A percentile compares a stretch with the other conserved stretches of the same genome.
Evolutionary conservation across 2,797 vertebrate genomes (phyloP).

Genomic region (Melopsittacus undulatus): DNA sequence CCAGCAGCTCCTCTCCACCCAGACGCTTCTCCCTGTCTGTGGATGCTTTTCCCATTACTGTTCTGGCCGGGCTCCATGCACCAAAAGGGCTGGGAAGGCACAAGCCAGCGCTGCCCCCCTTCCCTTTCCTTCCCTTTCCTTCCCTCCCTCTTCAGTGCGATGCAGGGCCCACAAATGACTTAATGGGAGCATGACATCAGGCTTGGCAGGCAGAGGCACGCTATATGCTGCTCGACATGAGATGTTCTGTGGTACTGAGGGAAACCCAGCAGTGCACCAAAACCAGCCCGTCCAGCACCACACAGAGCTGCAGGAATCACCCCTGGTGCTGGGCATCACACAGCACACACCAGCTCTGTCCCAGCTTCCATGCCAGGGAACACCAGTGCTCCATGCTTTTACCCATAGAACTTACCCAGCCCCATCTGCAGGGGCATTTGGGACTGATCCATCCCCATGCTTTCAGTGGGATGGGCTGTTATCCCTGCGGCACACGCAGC

Average conservation of each 20-base stretch:
- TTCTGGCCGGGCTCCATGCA: constrained; percentile 23
- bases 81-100: constrained; percentile 35
- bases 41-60: constrained; percentile 65
- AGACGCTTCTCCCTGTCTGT: background rate
- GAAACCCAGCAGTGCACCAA: background rate
- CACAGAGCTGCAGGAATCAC: background rate
- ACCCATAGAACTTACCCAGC: rapidly evolving
- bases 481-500: rapidly evolving
- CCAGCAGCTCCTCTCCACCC: background rate
- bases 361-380: background rate
- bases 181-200: constrained; percentile 75
- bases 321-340: background rate
- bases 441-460: background rate
- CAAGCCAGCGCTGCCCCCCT: background rate
- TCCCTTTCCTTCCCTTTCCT: background rate
- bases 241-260: background rate
- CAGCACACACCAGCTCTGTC: background rate
- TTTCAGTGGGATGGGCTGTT: rapidly evolving
- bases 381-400: rapidly evolving
- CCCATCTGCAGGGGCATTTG: background rate
- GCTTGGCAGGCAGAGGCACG: constrained; percentile 48
- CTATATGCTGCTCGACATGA: background rate
- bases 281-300: background rate
- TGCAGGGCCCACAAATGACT: constrained; percentile 68
- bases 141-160: background rate